Conservation (phyloP, 2,888 invertebrate species). For the Trimorus sp. region DNA sequence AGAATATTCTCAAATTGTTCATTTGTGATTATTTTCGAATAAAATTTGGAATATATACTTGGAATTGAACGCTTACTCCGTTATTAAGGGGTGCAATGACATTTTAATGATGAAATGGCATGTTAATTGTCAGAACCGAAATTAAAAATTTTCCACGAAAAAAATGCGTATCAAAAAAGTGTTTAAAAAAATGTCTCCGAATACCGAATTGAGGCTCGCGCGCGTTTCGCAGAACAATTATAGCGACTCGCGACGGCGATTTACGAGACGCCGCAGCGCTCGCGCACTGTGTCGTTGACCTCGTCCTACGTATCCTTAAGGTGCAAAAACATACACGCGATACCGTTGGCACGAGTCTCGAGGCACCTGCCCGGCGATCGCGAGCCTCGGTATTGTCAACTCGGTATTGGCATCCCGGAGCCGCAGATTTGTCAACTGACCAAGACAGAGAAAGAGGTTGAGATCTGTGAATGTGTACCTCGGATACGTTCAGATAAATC, state of each 20-base stretch:
- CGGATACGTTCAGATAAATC: too few relatives aligned
- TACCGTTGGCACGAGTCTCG: conserved; percentile 77
- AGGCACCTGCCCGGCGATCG: conserved; percentile 70
- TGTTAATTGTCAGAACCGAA: too few relatives aligned
- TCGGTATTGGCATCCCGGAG: too few relatives aligned
- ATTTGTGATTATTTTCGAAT: too few relatives aligned
- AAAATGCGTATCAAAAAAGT: too few relatives aligned
- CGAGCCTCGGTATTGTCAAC: conserved; percentile 45
- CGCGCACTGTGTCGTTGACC: conserved; percentile 74
- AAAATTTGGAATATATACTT: too few relatives aligned
- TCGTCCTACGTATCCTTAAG: conserved; percentile 75
- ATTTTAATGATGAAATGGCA: too few relatives aligned
- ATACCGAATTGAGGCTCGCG: conserved; percentile 3
- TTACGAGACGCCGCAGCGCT: conserved; percentile 48
- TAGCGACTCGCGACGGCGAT: conserved; percentile 40
- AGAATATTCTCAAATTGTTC: too few relatives aligned
- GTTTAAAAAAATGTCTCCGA: not conserved
- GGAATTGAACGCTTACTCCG: too few relatives aligned
- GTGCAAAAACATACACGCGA: conserved; percentile 80
- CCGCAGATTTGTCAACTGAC: conserved; percentile 16
- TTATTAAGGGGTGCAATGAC: too few relatives aligned
- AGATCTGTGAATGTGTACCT: not conserved
- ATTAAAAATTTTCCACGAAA: too few relatives aligned
- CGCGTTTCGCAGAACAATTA: conserved; percentile 55
- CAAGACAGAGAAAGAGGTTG: not conserved